phyloP scores from a whole-genome alignment of 2,113 vertebrate genomes.

The Halcyon senegalensis region DNA sequence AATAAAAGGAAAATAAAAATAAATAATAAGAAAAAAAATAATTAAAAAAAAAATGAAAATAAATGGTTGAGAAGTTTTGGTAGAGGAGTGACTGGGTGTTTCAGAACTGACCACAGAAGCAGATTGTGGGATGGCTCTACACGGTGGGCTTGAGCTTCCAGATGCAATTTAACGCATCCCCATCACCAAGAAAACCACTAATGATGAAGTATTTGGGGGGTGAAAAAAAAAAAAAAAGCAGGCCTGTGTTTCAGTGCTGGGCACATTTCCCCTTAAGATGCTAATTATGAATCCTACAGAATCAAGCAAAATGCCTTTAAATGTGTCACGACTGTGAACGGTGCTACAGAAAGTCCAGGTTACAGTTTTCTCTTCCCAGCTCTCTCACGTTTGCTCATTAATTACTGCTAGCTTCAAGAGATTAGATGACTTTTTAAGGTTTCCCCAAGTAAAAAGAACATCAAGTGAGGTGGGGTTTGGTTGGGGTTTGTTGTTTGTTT shows the following conservation, averaged over 20 bases:
- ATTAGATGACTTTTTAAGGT: conserved; percentile 17
- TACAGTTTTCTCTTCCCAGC: not conserved
- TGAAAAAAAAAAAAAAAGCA: not conserved
- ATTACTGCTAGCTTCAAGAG: conserved; percentile 10
- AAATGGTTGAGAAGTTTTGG: not conserved
- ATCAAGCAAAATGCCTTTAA: not conserved
- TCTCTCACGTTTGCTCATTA: not conserved
- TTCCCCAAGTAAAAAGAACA: not conserved
- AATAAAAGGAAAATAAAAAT: no score
- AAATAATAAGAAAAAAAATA: no score
- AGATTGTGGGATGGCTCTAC: not conserved
- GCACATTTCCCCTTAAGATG: not conserved
- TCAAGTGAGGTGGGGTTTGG: not conserved
- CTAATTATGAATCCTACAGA: not conserved
- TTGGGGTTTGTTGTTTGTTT: no score
- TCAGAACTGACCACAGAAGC: not conserved
- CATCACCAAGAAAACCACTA: not conserved
- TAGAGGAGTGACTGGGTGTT: not conserved
- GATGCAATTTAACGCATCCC: not conserved
- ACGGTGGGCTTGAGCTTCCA: not conserved
- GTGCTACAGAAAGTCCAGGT: not conserved
- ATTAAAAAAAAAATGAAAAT: no score
- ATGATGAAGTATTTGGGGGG: not conserved
- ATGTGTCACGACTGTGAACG: not conserved
- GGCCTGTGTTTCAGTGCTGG: not conserved